Evolutionary conservation across 2,113 vertebrate genomes (phyloP).

Genomic region (Passer montanus): DNA sequence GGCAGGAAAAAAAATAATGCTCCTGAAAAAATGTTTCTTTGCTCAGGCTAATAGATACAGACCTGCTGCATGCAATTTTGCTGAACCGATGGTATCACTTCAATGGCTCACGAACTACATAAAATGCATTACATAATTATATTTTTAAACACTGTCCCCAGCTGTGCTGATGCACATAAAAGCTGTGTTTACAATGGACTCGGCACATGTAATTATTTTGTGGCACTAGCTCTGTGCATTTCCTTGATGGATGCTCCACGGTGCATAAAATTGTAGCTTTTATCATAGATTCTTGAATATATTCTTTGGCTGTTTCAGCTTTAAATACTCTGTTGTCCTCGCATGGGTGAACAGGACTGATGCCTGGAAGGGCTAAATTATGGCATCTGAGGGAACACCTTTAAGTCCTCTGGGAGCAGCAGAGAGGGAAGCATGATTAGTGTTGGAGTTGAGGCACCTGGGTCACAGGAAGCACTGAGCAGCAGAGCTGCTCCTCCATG

Average conservation of each 20-base stretch:
- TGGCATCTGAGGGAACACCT: constrained; percentile 35
- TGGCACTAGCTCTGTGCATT: constrained; percentile 50
- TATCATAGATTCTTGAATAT: constrained; percentile 46
- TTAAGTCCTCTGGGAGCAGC: not conserved
- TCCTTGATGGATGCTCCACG: constrained; percentile 57
- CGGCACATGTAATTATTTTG: constrained; percentile 63
- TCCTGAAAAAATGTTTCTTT: constrained; percentile 45
- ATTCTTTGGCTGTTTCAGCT: constrained; percentile 46
- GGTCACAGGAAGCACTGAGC: not conserved
- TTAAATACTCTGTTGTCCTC: constrained; percentile 23
- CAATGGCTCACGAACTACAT: constrained; percentile 38
- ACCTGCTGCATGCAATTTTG: constrained; percentile 46
- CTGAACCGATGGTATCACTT: constrained; percentile 24
- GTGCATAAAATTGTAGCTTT: constrained; percentile 66
- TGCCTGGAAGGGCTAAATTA: constrained; percentile 28
- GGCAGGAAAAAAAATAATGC: constrained; percentile 32
- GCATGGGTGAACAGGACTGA: constrained; percentile 13
- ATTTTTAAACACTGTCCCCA: constrained; percentile 66
- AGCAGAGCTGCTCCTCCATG: not conserved
- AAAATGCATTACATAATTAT: constrained; percentile 62
- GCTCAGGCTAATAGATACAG: constrained; percentile 22
- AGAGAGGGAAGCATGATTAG: not conserved
- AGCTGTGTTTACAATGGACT: constrained; percentile 67
- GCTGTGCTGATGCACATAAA: constrained; percentile 66
- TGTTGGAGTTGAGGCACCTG: not conserved